Percentiles rank a stretch among this genome's conserved stretches.
Conservation (phyloP, 2,113 vertebrate species). For the Lasiurus borealis region DNA sequence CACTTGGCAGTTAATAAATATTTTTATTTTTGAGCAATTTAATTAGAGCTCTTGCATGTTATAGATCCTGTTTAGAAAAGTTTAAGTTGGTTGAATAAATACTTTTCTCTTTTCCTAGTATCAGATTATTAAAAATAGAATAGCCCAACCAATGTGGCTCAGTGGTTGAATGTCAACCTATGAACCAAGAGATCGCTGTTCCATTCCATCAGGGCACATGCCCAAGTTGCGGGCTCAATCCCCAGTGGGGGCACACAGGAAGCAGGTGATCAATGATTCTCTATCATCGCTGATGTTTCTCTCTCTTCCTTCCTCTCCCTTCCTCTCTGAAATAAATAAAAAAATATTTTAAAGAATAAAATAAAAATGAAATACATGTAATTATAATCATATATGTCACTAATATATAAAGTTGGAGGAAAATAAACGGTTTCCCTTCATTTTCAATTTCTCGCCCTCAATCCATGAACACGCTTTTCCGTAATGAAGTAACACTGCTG, state of each 20-base stretch:
- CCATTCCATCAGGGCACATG: no score
- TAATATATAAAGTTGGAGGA: background rate
- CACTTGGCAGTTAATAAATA: slow-evolving; percentile 61
- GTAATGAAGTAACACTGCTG: background rate
- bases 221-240: no score
- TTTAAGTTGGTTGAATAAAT: slow-evolving; percentile 11
- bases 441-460: background rate
- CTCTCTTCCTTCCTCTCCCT: no score
- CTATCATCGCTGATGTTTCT: no score
- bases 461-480: background rate
- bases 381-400: slow-evolving; percentile 23
- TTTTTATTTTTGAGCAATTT: slow-evolving; percentile 55
- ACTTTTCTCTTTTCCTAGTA: slow-evolving; percentile 31
- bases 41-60: slow-evolving; percentile 54
- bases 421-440: background rate
- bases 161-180: no score
- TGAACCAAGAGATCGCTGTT: no score
- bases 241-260: no score
- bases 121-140: slow-evolving; percentile 35
- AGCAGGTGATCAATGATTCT: no score
- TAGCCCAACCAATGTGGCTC: no score
- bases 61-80: slow-evolving; percentile 49
- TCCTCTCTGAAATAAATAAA: no score
- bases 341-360: no score
- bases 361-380: slow-evolving; percentile 20